Conservation (phyloP, 2,797 vertebrate species). For the Myripristis murdjan region DNA sequence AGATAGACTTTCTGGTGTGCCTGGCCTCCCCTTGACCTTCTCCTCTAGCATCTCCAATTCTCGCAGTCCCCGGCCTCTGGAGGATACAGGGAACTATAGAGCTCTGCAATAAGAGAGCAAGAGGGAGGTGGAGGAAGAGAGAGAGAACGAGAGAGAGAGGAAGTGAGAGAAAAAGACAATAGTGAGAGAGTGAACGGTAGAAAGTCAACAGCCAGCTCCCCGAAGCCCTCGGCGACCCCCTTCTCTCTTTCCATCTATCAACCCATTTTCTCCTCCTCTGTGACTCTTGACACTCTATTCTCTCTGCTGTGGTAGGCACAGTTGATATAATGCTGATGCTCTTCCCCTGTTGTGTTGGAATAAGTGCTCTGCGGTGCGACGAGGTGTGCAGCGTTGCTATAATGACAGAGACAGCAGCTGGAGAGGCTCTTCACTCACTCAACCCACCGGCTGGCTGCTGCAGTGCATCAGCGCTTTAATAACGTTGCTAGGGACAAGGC, state of each 20-base stretch:
- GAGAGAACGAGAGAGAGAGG: constrained; percentile 7
- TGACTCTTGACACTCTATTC: constrained; percentile 69
- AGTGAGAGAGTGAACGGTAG: constrained; percentile 35
- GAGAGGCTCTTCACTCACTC: constrained; percentile 71
- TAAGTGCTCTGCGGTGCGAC: constrained; percentile 70
- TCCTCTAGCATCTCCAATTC: constrained; percentile 65
- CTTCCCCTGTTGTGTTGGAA: constrained; percentile 70
- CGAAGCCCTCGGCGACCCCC: constrained; percentile 50
- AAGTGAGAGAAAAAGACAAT: constrained; percentile 20
- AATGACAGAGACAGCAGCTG: constrained; percentile 75
- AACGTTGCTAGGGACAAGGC: constrained; percentile 20
- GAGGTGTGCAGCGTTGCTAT: constrained; percentile 71
- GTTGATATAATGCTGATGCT: constrained; percentile 72
- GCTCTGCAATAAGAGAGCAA: constrained; percentile 28
- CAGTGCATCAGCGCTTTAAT: constrained; percentile 77
- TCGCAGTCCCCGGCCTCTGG: constrained; percentile 69
- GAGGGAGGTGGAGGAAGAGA: background rate
- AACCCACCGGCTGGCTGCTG: constrained; percentile 66
- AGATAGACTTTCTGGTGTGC: constrained; percentile 68
- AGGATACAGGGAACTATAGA: constrained; percentile 50
- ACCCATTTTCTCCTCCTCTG: constrained; percentile 62
- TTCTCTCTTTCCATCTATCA: constrained; percentile 55
- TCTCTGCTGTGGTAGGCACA: constrained; percentile 56
- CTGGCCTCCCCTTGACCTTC: constrained; percentile 73
- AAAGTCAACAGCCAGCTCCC: constrained; percentile 59